phyloP scores from a whole-genome alignment of 2,113 vertebrate species.

The Proteles cristata region DNA sequence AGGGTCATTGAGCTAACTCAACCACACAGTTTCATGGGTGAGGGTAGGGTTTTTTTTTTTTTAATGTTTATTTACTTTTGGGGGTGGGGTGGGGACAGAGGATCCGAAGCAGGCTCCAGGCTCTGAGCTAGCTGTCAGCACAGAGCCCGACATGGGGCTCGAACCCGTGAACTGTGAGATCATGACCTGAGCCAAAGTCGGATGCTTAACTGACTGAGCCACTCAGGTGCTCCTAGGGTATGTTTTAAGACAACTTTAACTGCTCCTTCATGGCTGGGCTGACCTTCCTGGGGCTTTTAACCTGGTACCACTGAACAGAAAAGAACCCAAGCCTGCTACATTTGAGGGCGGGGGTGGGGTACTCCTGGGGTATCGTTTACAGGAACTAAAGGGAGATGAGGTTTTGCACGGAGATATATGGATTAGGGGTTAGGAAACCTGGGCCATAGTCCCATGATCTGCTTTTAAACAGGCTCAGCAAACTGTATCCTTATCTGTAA shows the following conservation, averaged over 20 bases:
- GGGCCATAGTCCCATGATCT: neutral
- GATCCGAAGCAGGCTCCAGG: too few relatives aligned
- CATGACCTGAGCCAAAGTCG: too few relatives aligned
- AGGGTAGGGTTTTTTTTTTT: too few relatives aligned
- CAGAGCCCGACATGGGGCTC: too few relatives aligned
- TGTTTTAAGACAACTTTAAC: neutral
- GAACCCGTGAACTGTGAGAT: too few relatives aligned
- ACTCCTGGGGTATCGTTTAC: neutral
- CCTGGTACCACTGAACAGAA: neutral
- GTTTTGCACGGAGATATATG: neutral
- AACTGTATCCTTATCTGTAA: neutral
- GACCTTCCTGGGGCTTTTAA: neutral
- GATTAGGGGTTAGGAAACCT: neutral
- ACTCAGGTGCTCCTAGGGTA: too few relatives aligned
- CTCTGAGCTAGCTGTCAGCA: too few relatives aligned
- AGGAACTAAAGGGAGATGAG: neutral
- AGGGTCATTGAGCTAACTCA: neutral
- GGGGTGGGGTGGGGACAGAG: too few relatives aligned
- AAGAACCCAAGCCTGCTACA: neutral
- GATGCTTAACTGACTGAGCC: too few relatives aligned
- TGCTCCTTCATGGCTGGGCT: neutral
- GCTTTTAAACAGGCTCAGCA: neutral
- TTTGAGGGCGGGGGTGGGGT: neutral
- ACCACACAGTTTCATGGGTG: neutral
- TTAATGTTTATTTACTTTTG: too few relatives aligned